Evolutionary conservation across 1,140 invertebrate genomes (phyloP).

Genomic region (Pararge aegeria): DNA sequence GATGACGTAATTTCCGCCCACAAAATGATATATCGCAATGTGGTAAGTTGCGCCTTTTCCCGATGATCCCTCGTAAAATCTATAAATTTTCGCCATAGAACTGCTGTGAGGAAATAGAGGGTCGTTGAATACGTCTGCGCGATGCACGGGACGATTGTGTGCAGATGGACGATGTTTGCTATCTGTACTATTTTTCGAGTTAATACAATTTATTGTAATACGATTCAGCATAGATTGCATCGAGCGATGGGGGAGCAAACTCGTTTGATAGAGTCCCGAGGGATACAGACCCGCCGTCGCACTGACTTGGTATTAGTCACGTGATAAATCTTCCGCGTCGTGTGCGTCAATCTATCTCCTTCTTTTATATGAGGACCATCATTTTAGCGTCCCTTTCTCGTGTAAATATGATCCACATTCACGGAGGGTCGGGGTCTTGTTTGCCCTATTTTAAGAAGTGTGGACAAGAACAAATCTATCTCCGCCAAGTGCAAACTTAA

Average conservation of each 20-base stretch:
- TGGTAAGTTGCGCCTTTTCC: slow-evolving; percentile 61
- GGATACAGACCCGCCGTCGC: slow-evolving; percentile 62
- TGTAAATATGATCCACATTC: slow-evolving; percentile 58
- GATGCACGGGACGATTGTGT: slow-evolving; percentile 65
- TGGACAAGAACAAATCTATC: slow-evolving; percentile 58
- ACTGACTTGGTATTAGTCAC: slow-evolving; percentile 73
- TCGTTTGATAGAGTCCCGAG: slow-evolving; percentile 76
- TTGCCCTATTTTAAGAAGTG: slow-evolving; percentile 61
- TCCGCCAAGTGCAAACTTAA: slow-evolving; percentile 45
- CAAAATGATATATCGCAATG: slow-evolving; percentile 71
- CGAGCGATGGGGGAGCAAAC: slow-evolving; percentile 72
- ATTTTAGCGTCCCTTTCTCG: slow-evolving; percentile 57
- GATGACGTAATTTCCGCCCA: slow-evolving; percentile 71
- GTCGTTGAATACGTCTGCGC: slow-evolving; percentile 45
- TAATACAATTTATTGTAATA: slow-evolving; percentile 80
- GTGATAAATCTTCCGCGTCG: slow-evolving; percentile 71
- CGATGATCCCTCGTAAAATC: slow-evolving; percentile 76
- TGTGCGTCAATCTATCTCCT: slow-evolving; percentile 54
- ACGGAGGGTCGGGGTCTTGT: slow-evolving; percentile 57
- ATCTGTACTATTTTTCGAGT: slow-evolving; percentile 78
- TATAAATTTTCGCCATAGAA: slow-evolving; percentile 69
- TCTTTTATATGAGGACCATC: slow-evolving; percentile 46
- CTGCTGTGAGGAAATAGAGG: slow-evolving; percentile 58
- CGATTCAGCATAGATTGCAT: slow-evolving; percentile 80
- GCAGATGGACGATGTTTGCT: slow-evolving; percentile 79